These are phyloP conservation scores for Apus apus DNA, from an alignment of 2,113 vertebrate genomes.

Conservation along the genomic window DNA sequence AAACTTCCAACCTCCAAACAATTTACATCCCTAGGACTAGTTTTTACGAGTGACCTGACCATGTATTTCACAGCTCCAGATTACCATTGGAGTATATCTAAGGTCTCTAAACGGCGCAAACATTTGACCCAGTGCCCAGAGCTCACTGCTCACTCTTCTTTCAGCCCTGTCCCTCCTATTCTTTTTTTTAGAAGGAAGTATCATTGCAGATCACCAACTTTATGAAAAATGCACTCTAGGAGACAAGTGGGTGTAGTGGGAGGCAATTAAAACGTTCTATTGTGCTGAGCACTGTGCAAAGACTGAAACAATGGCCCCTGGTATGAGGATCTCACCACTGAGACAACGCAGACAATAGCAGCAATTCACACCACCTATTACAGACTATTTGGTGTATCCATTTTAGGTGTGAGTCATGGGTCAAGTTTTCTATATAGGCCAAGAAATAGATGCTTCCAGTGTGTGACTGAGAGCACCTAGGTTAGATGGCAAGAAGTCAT, in stretches of 20 bases:
- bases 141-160: neutral
- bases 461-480: constrained; percentile 46
- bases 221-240: neutral
- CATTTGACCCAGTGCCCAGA: neutral
- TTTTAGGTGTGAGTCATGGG: constrained; percentile 38
- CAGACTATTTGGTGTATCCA: neutral
- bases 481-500: neutral
- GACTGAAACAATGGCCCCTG: constrained; percentile 28
- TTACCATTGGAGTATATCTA: neutral
- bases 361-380: constrained; percentile 34
- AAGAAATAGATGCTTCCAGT: constrained; percentile 14
- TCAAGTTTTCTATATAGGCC: neutral
- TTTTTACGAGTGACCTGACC: neutral
- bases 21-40: neutral
- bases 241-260: neutral
- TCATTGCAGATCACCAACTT: neutral
- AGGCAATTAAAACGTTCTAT: constrained; percentile 54
- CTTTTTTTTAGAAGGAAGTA: neutral
- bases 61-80: neutral
- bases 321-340: neutral
- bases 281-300: neutral
- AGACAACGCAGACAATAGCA: neutral
- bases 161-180: neutral
- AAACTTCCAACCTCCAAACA: neutral
- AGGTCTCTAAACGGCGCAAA: neutral